phyloP scores from a whole-genome alignment of 2,113 vertebrate species.

The Trogon surrucura region DNA sequence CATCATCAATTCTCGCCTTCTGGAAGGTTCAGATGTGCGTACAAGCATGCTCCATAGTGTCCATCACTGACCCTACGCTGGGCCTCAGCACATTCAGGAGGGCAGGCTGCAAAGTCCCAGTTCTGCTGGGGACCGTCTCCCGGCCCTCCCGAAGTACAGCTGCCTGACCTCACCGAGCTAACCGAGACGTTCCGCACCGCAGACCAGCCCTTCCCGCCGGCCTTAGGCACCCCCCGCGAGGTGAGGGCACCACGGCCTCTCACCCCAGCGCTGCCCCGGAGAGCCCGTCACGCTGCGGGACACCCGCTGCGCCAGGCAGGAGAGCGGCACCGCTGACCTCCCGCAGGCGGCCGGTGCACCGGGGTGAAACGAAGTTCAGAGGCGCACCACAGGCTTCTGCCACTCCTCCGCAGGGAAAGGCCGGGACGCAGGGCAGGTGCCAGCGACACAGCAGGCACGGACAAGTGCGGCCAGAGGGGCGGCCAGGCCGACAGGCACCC shows the following conservation, averaged over 20 bases:
- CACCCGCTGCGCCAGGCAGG: rapidly evolving
- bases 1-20: rapidly evolving
- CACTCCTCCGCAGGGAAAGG: rapidly evolving
- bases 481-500: neutral
- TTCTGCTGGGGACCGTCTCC: rapidly evolving
- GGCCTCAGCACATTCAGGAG: no score
- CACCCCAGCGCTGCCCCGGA: neutral
- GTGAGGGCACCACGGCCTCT: rapidly evolving
- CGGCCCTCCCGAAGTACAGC: rapidly evolving
- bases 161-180: neutral
- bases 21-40: rapidly evolving
- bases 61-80: rapidly evolving
- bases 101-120: rapidly evolving
- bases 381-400: rapidly evolving
- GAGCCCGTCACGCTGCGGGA: rapidly evolving
- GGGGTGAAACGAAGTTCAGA: neutral
- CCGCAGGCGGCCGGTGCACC: rapidly evolving
- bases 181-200: rapidly evolving
- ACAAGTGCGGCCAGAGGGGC: no score
- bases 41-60: rapidly evolving
- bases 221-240: rapidly evolving
- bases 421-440: neutral
- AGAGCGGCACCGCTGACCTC: neutral
- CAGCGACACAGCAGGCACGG: no score
- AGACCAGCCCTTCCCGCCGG: rapidly evolving